Percentiles rank a stretch among this genome's conserved stretches.
Conservation (phyloP, 2,113 vertebrate genomes). For the Puffinus mauretanicus region DNA sequence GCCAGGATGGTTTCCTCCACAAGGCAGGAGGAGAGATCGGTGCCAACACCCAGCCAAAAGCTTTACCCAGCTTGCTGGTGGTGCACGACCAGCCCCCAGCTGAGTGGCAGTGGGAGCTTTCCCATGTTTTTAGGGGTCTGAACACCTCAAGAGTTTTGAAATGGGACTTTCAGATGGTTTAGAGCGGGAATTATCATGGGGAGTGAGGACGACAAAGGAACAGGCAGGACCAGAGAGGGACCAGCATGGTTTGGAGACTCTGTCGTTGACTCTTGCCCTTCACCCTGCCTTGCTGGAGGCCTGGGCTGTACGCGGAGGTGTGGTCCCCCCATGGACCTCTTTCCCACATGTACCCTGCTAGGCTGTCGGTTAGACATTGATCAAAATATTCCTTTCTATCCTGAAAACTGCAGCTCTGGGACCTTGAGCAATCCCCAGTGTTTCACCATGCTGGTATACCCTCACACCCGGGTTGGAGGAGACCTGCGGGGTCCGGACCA, state of each 20-base stretch:
- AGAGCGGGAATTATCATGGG: not conserved
- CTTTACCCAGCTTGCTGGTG: not conserved
- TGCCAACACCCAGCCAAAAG: not conserved
- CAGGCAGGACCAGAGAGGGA: not conserved
- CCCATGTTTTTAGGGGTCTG: not conserved
- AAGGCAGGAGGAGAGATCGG: not conserved
- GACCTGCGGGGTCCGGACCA: not conserved
- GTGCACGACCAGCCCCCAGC: rapidly evolving
- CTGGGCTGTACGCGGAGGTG: not conserved
- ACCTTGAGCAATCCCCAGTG: not conserved
- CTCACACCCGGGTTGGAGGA: not conserved
- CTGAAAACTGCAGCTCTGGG: not conserved
- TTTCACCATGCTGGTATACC: not conserved
- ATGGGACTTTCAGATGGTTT: not conserved
- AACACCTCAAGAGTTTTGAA: not conserved
- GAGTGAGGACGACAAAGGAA: not conserved
- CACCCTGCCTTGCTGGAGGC: not conserved
- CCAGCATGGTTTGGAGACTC: not conserved
- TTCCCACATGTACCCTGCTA: not conserved
- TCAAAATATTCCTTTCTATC: not conserved
- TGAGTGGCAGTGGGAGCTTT: not conserved
- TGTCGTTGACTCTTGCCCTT: not conserved
- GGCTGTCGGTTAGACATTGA: not conserved
- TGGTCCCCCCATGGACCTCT: not conserved
- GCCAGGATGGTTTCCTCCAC: not conserved